Evolutionary conservation across 2,113 vertebrate genomes (phyloP).

Genomic region (Ammodytes marinus): DNA sequence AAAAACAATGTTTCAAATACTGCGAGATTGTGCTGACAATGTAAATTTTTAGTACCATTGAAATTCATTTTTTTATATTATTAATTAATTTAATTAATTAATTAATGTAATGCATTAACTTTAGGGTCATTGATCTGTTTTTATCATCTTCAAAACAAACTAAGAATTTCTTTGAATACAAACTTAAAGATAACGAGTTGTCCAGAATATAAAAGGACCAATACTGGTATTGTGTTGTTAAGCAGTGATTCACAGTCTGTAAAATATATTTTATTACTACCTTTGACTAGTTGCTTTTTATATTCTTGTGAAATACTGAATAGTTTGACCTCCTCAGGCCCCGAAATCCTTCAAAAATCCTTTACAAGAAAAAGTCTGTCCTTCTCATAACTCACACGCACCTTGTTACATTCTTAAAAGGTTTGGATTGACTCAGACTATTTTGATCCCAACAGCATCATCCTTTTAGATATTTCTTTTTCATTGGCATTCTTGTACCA

Average conservation of each 20-base stretch:
- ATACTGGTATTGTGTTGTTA: not conserved
- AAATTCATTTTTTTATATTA: slow-evolving; percentile 41
- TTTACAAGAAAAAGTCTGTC: not conserved
- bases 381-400: not conserved
- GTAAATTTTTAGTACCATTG: slow-evolving; percentile 19
- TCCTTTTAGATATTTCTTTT: slow-evolving; percentile 2
- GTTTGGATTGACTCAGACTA: not conserved
- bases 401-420: not conserved
- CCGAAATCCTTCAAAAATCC: not conserved
- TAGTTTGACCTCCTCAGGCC: not conserved
- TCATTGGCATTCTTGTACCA: not conserved
- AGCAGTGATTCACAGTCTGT: not conserved
- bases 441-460: not conserved
- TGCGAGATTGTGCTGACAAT: slow-evolving; percentile 48
- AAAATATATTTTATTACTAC: not conserved
- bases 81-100: not conserved
- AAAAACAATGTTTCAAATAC: slow-evolving; percentile 44
- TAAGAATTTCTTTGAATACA: not conserved
- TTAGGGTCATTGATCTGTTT: not conserved
- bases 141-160: slow-evolving; percentile 9
- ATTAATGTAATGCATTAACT: slow-evolving; percentile 21
- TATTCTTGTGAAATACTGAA: not conserved
- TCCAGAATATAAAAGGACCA: not conserved
- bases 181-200: not conserved
- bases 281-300: not conserved